phyloP scores from a whole-genome alignment of 2,888 invertebrate species.

The Phyllotreta cruciferae region DNA sequence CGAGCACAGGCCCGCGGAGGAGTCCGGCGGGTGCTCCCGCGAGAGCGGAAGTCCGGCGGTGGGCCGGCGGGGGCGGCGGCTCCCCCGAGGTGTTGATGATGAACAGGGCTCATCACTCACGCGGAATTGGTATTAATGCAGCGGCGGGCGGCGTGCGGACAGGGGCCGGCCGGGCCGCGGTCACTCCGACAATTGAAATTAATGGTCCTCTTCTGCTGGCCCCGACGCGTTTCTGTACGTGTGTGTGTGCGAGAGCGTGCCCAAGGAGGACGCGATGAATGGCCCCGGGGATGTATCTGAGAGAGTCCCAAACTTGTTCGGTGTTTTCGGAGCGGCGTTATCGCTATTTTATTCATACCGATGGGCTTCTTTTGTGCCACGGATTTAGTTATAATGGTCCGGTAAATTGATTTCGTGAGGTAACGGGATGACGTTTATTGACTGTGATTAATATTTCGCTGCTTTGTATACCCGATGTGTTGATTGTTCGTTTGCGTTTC shows the following conservation, averaged over 20 bases:
- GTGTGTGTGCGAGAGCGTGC: conserved; percentile 26
- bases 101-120: conserved; percentile 61
- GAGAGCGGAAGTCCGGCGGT: conserved; percentile 54
- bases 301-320: conserved; percentile 36
- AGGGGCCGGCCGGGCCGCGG: conserved; percentile 53
- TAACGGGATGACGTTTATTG: conserved; percentile 41
- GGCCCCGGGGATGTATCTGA: conserved; percentile 35
- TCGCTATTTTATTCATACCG: conserved; percentile 59
- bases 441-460: conserved; percentile 47
- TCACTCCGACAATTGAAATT: conserved; percentile 60
- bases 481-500: conserved; percentile 6
- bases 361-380: conserved; percentile 42
- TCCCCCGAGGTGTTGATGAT: conserved; percentile 60
- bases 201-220: conserved; percentile 50
- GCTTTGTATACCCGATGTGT: conserved; percentile 39
- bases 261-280: conserved; percentile 56
- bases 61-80: conserved; percentile 39
- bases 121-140: conserved; percentile 62
- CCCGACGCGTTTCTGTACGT: no score
- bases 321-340: conserved; percentile 50
- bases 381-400: conserved; percentile 57
- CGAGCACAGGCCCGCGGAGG: no score
- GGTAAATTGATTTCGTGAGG: conserved; percentile 46
- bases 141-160: conserved; percentile 56
- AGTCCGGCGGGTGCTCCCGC: no score